Conservation (phyloP, 2,797 vertebrate species). For the Chloroceryle amazona region DNA sequence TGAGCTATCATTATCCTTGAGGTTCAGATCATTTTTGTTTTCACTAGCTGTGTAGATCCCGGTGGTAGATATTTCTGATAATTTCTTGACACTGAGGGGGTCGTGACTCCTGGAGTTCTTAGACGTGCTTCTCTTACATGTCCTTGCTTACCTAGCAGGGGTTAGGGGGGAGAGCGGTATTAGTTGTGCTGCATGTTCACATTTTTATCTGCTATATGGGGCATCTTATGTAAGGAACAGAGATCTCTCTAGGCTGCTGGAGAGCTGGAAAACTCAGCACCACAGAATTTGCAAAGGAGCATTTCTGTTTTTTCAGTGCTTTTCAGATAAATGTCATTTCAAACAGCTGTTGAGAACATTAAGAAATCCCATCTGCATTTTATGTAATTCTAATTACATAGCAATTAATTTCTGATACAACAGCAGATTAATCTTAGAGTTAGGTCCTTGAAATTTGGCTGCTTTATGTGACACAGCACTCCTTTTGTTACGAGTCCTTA, state of each 20-base stretch:
- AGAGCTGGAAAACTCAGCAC: neutral
- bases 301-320: neutral
- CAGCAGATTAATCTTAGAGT: neutral
- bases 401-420: slow-evolving; percentile 14
- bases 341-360: neutral
- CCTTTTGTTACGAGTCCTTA: neutral
- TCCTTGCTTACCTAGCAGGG: slow-evolving; percentile 2
- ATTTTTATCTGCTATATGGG: neutral
- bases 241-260: neutral
- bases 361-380: neutral
- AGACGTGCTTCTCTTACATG: neutral
- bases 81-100: neutral
- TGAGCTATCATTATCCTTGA: slow-evolving; percentile 25
- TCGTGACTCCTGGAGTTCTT: slow-evolving; percentile 5
- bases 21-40: slow-evolving; percentile 53
- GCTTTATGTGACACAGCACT: neutral
- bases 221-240: neutral
- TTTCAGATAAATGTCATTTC: neutral
- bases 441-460: neutral
- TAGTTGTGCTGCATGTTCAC: neutral
- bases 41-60: slow-evolving; percentile 14
- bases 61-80: slow-evolving; percentile 18
- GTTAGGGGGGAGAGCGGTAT: neutral
- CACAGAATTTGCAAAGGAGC: neutral
- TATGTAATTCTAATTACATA: neutral